phyloP scores from a whole-genome alignment of 2,113 vertebrate species.

The Agapornis roseicollis region DNA sequence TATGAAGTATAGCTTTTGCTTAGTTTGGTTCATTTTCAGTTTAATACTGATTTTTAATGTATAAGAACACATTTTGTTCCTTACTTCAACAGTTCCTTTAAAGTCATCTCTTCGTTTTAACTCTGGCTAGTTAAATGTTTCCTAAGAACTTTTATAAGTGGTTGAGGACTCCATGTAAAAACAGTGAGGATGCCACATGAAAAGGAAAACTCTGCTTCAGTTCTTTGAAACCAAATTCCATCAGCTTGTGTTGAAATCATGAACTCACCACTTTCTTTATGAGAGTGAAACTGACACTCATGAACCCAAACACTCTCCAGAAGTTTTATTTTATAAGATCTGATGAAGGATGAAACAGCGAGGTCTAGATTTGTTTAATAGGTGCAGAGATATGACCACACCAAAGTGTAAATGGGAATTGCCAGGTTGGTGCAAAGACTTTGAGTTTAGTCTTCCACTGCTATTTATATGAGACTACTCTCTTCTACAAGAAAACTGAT shows the following conservation, averaged over 20 bases:
- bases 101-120: background rate
- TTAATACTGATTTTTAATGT: background rate
- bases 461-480: slow-evolving; percentile 11
- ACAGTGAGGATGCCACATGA: background rate
- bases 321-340: slow-evolving; percentile 21
- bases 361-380: background rate
- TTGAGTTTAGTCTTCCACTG: background rate
- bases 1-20: background rate
- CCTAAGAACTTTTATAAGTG: background rate
- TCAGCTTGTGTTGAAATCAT: slow-evolving; percentile 34
- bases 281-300: background rate
- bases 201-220: background rate
- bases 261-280: slow-evolving; percentile 45
- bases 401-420: background rate
- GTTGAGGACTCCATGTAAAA: slow-evolving; percentile 25
- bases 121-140: slow-evolving; percentile 14
- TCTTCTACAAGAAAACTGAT: slow-evolving; percentile 47
- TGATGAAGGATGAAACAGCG: slow-evolving; percentile 3
- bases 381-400: background rate
- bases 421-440: background rate
- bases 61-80: background rate
- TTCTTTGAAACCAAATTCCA: slow-evolving; percentile 46
- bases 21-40: background rate
- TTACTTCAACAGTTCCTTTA: background rate
- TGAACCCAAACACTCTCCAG: background rate